These are phyloP conservation scores for Orycteropus afer DNA, from an alignment of 2,113 vertebrate species.

Conservation along the genomic window DNA sequence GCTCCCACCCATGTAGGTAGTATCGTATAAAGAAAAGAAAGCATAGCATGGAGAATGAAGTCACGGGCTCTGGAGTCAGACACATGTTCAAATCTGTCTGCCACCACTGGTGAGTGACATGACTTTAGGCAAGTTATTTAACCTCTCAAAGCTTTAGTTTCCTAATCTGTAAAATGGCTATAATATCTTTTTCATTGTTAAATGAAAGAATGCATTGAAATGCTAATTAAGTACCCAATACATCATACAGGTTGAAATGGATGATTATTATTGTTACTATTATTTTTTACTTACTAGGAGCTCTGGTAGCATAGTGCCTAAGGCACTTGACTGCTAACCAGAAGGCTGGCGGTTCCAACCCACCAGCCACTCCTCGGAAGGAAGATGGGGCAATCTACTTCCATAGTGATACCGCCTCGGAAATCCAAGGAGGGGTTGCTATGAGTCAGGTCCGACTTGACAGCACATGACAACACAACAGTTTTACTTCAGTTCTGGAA, in stretches of 20 bases:
- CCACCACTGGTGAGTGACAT: background rate
- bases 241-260: background rate
- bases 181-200: background rate
- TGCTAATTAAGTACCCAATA: slow-evolving; percentile 5
- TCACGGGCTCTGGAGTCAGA: background rate
- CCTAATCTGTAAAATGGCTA: too few species aligned
- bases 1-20: background rate
- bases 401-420: background rate
- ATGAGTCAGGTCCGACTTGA: background rate
- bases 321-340: background rate
- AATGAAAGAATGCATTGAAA: background rate
- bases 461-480: too few species aligned
- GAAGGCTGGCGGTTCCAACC: background rate
- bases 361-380: background rate
- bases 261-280: slow-evolving; percentile 28
- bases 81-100: background rate
- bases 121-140: background rate
- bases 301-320: too few species aligned
- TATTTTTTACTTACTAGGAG: background rate
- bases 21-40: background rate
- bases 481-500: background rate
- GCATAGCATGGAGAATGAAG: background rate
- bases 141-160: background rate
- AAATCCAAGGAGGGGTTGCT: background rate
- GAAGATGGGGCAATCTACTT: background rate